Evolutionary conservation across 2,888 invertebrate genomes (phyloP), one percentile per base, ranked within the genome.

Genomic region (Sinopyrophorus schimmeli): DNA sequence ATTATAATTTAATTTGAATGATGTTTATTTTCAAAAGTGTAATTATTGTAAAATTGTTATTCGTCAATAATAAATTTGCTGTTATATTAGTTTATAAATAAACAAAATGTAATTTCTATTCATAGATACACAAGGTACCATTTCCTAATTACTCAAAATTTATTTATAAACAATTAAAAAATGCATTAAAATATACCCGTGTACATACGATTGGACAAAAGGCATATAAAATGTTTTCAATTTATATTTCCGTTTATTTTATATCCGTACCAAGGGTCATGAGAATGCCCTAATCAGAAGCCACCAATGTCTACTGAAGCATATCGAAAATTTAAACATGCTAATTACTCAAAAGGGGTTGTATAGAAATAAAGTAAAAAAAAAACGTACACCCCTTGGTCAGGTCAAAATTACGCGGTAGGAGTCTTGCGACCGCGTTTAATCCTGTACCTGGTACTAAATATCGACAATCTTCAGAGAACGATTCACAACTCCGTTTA

Each of bases 381-480:
- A 47, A 37, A 41, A 24, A 27, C 39, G 14, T 38, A 28, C 38
- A 46, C 46, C 47, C 40, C 11, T 9, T 20, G 41, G 26, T 44
- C 53, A 53, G 53, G 53, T 48, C 44, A 40, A 46, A 50, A 50
- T 44, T 44, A 21, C 32, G 39, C 50, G 31, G 24, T 40, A 39
- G 21, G 9, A 39, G 44, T 39, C 50, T 41, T 46, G 46, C 32
- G 47, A 42, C 53, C 55, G 54, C 39, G 57, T 34, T 32, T 34
- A 43, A 52, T 48, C 59, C 54, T n/a, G 72, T 71, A 58, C 72
- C 72, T 59, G 71, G 72, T 56, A 71, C 73, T 59, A 57, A 52
- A 61, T 72, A 73, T 73, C 63, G 72, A 73, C 67, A 62, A 63
- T 65, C 59, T 54, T 54, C 30, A 38, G 49, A 43, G 57, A 55